phyloP scores from a whole-genome alignment of 2,888 invertebrate species.

The Netelia inedita region DNA sequence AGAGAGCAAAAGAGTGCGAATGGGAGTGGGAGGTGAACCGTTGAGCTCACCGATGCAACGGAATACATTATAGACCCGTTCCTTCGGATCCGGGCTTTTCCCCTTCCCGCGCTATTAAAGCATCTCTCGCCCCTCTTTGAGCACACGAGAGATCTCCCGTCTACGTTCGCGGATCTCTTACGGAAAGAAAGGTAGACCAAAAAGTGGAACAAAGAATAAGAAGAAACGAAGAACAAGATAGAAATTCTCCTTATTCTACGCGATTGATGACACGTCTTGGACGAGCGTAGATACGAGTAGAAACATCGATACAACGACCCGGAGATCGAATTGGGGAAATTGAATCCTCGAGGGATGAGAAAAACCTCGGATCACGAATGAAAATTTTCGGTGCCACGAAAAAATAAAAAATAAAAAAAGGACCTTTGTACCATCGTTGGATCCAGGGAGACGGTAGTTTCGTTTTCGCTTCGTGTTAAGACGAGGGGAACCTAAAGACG shows the following conservation, averaged over 20 bases:
- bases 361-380: constrained; percentile 33
- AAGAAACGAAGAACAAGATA: constrained; percentile 23
- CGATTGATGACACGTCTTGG: background rate
- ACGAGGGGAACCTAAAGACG: constrained; percentile 23
- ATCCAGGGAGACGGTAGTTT: constrained; percentile 40
- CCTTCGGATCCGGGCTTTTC: constrained; percentile 74
- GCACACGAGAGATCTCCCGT: constrained; percentile 1
- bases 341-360: constrained; percentile 17
- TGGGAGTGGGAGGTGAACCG: constrained; percentile 12
- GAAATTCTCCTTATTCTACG: background rate
- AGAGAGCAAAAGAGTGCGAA: constrained; percentile 28
- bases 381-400: constrained; percentile 31
- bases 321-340: constrained; percentile 14
- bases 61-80: constrained; percentile 82
- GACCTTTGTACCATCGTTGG: constrained; percentile 32
- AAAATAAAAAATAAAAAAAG: background rate
- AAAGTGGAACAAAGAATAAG: constrained; percentile 37
- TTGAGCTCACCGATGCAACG: constrained; percentile 72
- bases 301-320: constrained; percentile 35
- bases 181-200: constrained; percentile 23
- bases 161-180: constrained; percentile 48
- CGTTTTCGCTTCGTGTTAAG: constrained; percentile 32
- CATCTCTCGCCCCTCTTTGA: constrained; percentile 73
- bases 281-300: constrained; percentile 25
- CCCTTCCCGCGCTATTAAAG: constrained; percentile 74